These are phyloP conservation scores for Premnoplex brunnescens DNA, from an alignment of 2,797 vertebrate genomes.

Conservation along the genomic window DNA sequence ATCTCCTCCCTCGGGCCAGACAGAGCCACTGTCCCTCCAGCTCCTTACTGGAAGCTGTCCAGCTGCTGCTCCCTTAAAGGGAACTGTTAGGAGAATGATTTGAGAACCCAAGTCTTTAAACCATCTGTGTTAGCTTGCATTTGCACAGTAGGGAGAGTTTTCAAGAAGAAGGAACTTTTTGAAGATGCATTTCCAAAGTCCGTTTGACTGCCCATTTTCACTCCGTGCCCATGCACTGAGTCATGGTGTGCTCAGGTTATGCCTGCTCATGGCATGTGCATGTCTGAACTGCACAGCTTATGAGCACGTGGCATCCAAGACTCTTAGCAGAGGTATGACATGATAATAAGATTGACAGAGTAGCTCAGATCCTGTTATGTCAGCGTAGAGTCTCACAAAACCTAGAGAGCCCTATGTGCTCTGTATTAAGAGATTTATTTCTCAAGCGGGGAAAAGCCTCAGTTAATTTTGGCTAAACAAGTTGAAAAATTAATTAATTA, in stretches of 20 bases:
- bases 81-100: background rate
- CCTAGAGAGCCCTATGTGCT: background rate
- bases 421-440: background rate
- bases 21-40: background rate
- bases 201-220: background rate
- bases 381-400: background rate
- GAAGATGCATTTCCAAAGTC: background rate
- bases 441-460: fast-evolving
- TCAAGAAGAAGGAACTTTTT: background rate
- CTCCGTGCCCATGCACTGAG: background rate
- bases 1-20: background rate
- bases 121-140: background rate
- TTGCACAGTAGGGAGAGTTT: background rate
- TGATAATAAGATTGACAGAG: background rate
- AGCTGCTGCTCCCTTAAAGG: background rate
- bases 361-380: background rate
- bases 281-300: background rate
- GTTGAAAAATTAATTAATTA: background rate
- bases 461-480: background rate
- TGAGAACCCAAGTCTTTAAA: background rate
- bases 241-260: fast-evolving
- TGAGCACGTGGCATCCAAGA: background rate
- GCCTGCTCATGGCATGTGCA: fast-evolving
- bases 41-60: background rate
- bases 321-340: background rate